phyloP scores from a whole-genome alignment of 2,888 invertebrate species.

The Melanargia galathea region DNA sequence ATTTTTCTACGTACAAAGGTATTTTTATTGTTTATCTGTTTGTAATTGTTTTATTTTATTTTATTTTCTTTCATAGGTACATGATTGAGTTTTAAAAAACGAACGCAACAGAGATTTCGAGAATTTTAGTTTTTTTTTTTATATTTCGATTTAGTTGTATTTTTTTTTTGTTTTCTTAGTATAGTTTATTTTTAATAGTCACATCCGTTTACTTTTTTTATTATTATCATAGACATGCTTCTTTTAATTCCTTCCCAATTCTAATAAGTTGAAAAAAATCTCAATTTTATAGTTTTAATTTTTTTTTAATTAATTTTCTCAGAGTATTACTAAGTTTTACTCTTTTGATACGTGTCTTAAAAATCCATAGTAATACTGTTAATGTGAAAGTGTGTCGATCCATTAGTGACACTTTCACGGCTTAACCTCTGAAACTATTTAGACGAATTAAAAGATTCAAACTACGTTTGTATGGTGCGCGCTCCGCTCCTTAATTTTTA shows the following conservation, averaged over 20 bases:
- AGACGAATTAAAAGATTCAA: neutral
- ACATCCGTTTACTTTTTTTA: conserved; percentile 57
- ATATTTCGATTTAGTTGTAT: conserved; percentile 26
- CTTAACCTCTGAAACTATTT: no score
- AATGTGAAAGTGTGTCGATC: no score
- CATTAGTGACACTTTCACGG: no score
- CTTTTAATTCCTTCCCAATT: conserved; percentile 11
- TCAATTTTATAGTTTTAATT: conserved; percentile 4
- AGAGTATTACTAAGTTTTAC: neutral
- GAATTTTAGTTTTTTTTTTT: neutral
- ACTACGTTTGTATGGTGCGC: no score
- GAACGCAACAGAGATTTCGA: conserved; percentile 10
- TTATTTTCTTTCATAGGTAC: conserved; percentile 64
- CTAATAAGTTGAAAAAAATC: conserved; percentile 13
- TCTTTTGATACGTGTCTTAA: neutral
- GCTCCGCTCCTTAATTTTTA: no score
- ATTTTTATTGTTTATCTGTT: conserved; percentile 33
- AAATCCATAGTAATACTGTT: no score
- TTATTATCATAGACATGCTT: neutral
- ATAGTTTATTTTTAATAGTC: conserved; percentile 60
- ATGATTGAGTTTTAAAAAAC: conserved; percentile 73
- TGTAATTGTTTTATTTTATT: conserved; percentile 42
- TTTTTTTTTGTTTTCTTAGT: conserved; percentile 48
- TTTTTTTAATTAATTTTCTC: neutral
- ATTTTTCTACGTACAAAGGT: no score